Evolutionary conservation across 2,797 vertebrate species (phyloP).

Genomic region (Euthynnus affinis): DNA sequence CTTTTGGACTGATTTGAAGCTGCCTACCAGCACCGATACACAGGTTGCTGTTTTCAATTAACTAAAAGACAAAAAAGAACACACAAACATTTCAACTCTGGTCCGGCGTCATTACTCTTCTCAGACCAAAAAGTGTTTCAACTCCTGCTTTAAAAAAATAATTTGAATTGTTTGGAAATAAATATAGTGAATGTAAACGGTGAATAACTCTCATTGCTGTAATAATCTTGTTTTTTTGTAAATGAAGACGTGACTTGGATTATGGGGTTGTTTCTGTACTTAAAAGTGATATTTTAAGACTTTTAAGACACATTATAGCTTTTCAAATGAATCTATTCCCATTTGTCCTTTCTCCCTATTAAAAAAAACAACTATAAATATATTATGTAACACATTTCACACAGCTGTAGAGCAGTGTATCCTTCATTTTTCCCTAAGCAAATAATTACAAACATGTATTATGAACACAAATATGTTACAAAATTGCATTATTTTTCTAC

Average conservation of each 20-base stretch:
- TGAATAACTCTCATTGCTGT: no score
- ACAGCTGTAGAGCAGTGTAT: no score
- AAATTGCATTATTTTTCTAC: no score
- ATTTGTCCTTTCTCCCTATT: neutral
- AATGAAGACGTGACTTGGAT: neutral
- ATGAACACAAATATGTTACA: neutral
- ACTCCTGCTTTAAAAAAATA: no score
- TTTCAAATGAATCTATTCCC: no score
- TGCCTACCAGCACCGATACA: neutral
- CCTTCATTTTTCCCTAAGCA: neutral
- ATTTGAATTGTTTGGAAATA: no score
- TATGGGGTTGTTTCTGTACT: neutral
- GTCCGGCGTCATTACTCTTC: neutral
- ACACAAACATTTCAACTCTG: neutral
- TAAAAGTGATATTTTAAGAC: no score
- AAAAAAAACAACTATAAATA: neutral
- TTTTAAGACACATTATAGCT: neutral
- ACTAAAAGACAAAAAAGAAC: neutral
- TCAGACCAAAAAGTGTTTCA: no score
- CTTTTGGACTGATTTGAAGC: neutral
- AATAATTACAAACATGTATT: neutral
- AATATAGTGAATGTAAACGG: no score
- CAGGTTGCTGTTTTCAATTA: neutral
- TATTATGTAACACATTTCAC: neutral
- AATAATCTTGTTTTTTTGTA: neutral